These are phyloP conservation scores for Fistularia commersonii DNA, from an alignment of 2,797 vertebrate genomes.

Conservation along the genomic window DNA sequence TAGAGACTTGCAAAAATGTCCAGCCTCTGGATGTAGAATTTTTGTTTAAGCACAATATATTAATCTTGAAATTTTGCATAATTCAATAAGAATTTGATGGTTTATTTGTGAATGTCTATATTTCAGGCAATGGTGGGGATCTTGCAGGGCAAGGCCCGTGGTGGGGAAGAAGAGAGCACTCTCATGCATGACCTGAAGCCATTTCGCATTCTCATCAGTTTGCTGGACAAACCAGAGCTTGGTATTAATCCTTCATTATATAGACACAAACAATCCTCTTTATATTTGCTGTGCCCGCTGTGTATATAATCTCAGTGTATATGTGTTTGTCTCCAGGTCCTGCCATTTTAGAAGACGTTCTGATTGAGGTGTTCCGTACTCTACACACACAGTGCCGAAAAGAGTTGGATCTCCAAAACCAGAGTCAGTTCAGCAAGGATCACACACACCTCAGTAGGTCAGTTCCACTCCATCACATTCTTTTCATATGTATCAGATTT, in stretches of 20 bases:
- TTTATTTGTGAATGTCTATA: constrained; percentile 21
- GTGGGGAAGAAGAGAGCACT: constrained; percentile 87
- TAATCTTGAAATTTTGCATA: not conserved
- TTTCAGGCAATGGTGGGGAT: constrained; percentile 95
- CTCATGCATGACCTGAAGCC: constrained; percentile 96
- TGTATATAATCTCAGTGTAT: not conserved
- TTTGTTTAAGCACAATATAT: not conserved
- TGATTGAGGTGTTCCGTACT: constrained; percentile 96
- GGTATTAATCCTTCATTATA: constrained; percentile 71
- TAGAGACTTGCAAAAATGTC: not conserved
- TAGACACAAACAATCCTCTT: not conserved
- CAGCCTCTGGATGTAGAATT: too few relatives aligned
- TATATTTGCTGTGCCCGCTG: not conserved
- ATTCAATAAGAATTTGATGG: too few relatives aligned
- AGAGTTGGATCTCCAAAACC: constrained; percentile 90
- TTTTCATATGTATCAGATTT: not conserved
- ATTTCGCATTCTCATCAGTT: constrained; percentile 96
- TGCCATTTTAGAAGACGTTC: constrained; percentile 93
- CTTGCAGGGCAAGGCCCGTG: constrained; percentile 89
- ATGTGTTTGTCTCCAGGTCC: constrained; percentile 78
- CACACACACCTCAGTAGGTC: constrained; percentile 96
- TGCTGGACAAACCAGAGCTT: constrained; percentile 97
- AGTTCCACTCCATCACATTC: constrained; percentile 6
- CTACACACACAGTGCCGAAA: constrained; percentile 91
- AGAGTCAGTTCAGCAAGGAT: constrained; percentile 92